Conservation (phyloP, 2,113 vertebrate genomes). For the Ceyx margarethae region DNA sequence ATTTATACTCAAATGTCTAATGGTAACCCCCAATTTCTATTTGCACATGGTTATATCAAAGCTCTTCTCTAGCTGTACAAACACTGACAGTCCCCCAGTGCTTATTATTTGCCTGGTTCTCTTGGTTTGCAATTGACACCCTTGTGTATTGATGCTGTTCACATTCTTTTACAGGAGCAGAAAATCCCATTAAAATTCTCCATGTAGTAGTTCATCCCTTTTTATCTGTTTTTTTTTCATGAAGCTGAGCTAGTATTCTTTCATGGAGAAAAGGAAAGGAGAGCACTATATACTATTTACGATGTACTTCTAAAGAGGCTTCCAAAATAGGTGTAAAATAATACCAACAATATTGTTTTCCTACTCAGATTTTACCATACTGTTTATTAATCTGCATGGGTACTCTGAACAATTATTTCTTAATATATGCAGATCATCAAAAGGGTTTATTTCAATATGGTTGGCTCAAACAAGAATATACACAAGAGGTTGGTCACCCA, state of each 20-base stretch:
- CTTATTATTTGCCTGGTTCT: neutral
- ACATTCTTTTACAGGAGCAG: rapidly evolving
- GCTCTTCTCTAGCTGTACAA: neutral
- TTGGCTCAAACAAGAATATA: neutral
- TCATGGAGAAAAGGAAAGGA: neutral
- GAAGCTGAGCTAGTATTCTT: neutral
- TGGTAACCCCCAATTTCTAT: neutral
- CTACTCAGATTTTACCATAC: neutral
- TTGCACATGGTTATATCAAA: neutral
- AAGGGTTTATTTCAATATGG: neutral
- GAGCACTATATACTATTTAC: neutral
- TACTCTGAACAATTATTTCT: neutral
- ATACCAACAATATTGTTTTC: neutral
- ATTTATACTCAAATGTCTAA: neutral
- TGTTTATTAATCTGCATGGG: neutral
- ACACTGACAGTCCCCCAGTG: neutral
- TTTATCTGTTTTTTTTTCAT: neutral
- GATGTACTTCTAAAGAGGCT: neutral
- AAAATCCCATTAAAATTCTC: neutral
- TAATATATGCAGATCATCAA: neutral
- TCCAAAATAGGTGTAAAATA: neutral
- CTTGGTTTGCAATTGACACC: neutral
- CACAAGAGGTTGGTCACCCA: neutral
- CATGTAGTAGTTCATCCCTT: neutral
- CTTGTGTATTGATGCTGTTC: neutral